Percentiles rank a stretch among this genome's conserved stretches.
Conservation (phyloP, 1,140 invertebrate species). For the Paraescarpia echinospica region DNA sequence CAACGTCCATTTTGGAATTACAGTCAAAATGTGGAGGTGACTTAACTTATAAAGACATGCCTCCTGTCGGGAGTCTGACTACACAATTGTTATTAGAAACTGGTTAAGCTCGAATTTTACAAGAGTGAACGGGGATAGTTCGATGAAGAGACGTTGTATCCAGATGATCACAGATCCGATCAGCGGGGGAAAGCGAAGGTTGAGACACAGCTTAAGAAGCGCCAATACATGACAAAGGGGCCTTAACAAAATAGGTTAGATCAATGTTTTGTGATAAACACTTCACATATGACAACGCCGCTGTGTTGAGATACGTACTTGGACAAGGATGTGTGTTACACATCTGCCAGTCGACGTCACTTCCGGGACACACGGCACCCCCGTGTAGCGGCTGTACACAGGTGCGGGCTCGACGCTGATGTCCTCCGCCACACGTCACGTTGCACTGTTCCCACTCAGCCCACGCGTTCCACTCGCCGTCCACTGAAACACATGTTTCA, state of each 20-base stretch:
- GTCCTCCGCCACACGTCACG: conserved; percentile 38
- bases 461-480: conserved; percentile 39
- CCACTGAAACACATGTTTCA: conserved; percentile 30
- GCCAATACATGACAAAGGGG: not conserved
- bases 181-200: not conserved
- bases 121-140: not conserved
- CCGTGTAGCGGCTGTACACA: conserved; percentile 36
- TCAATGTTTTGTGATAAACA: not conserved
- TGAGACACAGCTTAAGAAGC: not conserved
- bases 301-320: not conserved
- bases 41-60: too few species aligned
- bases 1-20: too few species aligned
- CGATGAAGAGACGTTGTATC: not conserved
- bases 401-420: conserved; percentile 26
- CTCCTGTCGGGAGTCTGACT: too few species aligned
- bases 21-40: too few species aligned
- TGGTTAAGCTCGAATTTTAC: too few species aligned
- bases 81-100: too few species aligned
- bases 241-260: too few species aligned
- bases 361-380: conserved; percentile 19
- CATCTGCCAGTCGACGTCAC: not conserved
- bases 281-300: not conserved
- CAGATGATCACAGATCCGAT: too few species aligned
- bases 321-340: conserved; percentile 15
- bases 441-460: conserved; percentile 31